phyloP scores from a whole-genome alignment of 2,797 vertebrate genomes.

The Danio choprae region DNA sequence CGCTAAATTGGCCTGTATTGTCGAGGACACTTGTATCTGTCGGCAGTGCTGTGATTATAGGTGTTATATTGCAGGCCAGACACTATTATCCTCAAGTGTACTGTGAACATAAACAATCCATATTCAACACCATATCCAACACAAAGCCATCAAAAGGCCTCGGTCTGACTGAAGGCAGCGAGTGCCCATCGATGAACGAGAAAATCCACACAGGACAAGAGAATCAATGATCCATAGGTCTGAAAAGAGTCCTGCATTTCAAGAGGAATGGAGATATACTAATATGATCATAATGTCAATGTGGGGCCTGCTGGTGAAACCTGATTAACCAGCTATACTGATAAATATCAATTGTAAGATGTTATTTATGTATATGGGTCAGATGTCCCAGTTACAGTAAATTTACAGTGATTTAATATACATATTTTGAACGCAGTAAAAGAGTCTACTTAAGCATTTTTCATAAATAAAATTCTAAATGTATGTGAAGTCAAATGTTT shows the following conservation, averaged over 20 bases:
- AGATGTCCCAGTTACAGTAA: too few relatives aligned
- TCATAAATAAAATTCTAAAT: too few relatives aligned
- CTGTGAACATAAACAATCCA: constrained; percentile 38
- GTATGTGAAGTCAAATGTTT: too few relatives aligned
- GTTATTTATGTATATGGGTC: too few relatives aligned
- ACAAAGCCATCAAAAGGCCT: constrained; percentile 34
- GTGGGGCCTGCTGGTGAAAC: not conserved
- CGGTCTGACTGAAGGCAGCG: constrained; percentile 13
- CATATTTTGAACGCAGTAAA: too few relatives aligned
- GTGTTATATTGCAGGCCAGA: constrained; percentile 31
- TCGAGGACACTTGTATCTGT: constrained; percentile 27
- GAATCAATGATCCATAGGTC: constrained; percentile 18
- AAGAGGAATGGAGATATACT: not conserved
- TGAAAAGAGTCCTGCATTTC: constrained; percentile 31
- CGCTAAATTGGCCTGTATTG: constrained; percentile 14
- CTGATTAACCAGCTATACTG: too few relatives aligned
- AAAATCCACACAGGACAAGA: constrained; percentile 4
- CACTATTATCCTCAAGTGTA: constrained; percentile 41
- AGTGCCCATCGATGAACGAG: not conserved
- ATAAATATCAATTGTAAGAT: too few relatives aligned
- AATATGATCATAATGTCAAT: too few relatives aligned
- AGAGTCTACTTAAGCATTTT: too few relatives aligned
- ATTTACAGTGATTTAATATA: too few relatives aligned
- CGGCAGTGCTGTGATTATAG: constrained; percentile 32
- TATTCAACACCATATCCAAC: constrained; percentile 38